Base-by-base conservation (phyloP, 2,113 vertebrate genomes). In the Peromyscus maniculatus region DNA sequence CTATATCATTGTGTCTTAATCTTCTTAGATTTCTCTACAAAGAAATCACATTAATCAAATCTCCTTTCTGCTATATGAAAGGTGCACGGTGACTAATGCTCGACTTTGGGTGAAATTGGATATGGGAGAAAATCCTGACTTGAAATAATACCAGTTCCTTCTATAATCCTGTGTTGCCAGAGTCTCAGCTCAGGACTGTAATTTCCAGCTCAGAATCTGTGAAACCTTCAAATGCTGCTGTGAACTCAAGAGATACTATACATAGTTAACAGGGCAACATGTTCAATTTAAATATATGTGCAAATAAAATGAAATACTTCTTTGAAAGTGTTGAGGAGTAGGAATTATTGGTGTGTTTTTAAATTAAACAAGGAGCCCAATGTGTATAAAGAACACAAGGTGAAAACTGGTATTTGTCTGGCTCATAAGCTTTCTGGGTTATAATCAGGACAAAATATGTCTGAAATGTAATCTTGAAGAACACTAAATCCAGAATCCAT, bases 31-130 rank as follows among this genome's bases (percentile, higher is more conserved):
- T 98, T 97, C 98, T 98, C 98, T 96, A 98, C 98, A 98, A 98
- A 98, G 98, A 98, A 98, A 98, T 98, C 98, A 98, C 98, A 98
- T 98, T 99, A 99, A 99, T 99, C 98, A 99, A 99, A 98, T 99
- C 98, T 98, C 90, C 98, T 98, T 99, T 98, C 97, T 98, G 95
- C 93, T 98, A 9, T 98, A 97, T 98, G 97, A 98, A 98, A 99
- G 98, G 98, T 98, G 55, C 95, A 95, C 96, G 96, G 97, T 98
- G 98, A 98, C 98, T 98, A 98, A 98, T 98, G 98, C 98, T 97
- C 36, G 93, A 98, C 98, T 98, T 98, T 97, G 98, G 96, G 97
- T 97, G 97, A 98, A 99, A 99, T 98, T 98, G 97, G 98, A 99
- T 98, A 98, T 93, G 94, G 97, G 97, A 98, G 96, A 98, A 98